These are phyloP conservation scores for Agrotis segetum DNA, from an alignment of 2,888 invertebrate genomes.

Conservation along the genomic window DNA sequence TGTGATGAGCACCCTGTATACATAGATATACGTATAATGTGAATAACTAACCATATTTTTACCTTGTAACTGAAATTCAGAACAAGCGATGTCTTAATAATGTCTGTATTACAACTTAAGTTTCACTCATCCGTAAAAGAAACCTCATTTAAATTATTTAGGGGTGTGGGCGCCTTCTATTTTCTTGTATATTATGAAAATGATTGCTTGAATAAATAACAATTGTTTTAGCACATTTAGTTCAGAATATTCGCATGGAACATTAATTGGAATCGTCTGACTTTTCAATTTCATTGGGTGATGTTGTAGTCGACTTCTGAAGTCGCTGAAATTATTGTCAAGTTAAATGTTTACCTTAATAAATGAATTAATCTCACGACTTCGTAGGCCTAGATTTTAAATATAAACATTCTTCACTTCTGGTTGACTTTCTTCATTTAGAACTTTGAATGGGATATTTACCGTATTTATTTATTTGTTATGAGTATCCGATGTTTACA, in stretches of 20 bases:
- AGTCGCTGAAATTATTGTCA: not conserved
- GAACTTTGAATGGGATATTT: no score
- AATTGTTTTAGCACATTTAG: constrained; percentile 1
- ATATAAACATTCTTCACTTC: not conserved
- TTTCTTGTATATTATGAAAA: constrained; percentile 8
- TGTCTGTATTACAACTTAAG: not conserved
- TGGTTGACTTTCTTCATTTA: no score
- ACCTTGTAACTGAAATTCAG: no score
- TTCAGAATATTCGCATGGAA: constrained; percentile 7
- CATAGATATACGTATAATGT: no score
- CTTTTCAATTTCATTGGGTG: not conserved
- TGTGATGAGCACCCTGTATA: no score
- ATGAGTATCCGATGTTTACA: no score
- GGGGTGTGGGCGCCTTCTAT: not conserved
- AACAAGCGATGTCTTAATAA: not conserved
- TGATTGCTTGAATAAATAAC: constrained; percentile 13
- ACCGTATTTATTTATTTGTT: no score
- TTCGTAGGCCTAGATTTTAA: not conserved
- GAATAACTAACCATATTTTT: no score
- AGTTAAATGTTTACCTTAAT: not conserved
- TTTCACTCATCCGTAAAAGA: not conserved
- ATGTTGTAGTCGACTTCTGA: not conserved
- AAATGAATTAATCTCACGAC: not conserved
- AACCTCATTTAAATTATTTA: constrained; percentile 6
- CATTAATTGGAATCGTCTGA: not conserved